These are phyloP conservation scores for Oncorhynchus tshawytscha DNA, from an alignment of 2,113 vertebrate genomes.

Conservation along the genomic window DNA sequence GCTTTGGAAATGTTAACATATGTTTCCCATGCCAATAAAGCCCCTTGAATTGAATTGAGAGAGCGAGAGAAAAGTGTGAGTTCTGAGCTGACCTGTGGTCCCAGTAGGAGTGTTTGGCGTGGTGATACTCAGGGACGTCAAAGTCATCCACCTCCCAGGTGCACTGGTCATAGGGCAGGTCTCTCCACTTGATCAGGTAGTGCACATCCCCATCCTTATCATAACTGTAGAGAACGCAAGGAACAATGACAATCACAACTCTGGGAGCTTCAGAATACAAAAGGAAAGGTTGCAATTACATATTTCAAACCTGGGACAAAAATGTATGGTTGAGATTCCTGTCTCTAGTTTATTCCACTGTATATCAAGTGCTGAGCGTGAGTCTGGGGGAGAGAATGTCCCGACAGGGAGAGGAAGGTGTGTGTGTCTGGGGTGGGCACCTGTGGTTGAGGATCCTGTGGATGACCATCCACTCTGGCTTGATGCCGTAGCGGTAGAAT, in stretches of 20 bases:
- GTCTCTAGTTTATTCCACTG: no score
- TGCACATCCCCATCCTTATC: slow-evolving; percentile 96
- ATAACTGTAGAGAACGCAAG: slow-evolving; percentile 70
- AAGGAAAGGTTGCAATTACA: no score
- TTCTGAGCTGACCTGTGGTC: slow-evolving; percentile 84
- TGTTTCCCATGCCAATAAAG: no score
- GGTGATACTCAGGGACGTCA: slow-evolving; percentile 87
- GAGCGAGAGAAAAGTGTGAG: not conserved
- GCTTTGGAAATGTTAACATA: no score
- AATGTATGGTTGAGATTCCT: no score
- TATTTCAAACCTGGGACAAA: no score
- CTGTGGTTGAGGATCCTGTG: slow-evolving; percentile 95
- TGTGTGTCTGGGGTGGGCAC: slow-evolving; percentile 56
- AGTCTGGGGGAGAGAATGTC: not conserved
- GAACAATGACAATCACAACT: not conserved
- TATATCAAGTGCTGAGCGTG: no score
- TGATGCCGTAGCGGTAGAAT: slow-evolving; percentile 96
- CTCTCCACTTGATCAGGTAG: slow-evolving; percentile 97
- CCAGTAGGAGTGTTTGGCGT: slow-evolving; percentile 89
- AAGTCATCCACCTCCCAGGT: slow-evolving; percentile 95
- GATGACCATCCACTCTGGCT: slow-evolving; percentile 96
- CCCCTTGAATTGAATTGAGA: no score
- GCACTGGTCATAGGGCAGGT: slow-evolving; percentile 93
- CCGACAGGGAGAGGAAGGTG: not conserved
- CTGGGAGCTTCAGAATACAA: no score